Evolutionary conservation across 1,140 invertebrate genomes (phyloP), one percentile per base, ranked within the genome.

Genomic region (Metaphire vulgaris): DNA sequence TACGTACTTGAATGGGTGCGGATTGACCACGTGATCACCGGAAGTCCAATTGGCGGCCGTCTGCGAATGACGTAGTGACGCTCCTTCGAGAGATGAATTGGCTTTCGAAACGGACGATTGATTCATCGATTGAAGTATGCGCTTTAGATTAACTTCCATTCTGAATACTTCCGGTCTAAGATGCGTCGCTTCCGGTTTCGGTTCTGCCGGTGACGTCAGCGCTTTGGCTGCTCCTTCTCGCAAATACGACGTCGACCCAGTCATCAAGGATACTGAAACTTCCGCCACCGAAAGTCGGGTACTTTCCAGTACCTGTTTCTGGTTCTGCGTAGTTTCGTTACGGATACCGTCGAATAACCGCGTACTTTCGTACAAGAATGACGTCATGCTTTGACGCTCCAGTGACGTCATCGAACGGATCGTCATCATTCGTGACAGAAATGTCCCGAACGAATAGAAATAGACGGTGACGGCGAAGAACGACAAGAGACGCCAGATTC

Each of bases 1-100:
- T 12, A 80, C 41, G 71, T 79, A 81, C 2, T 70, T 33, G 56
- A 81, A 81, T 2, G 76, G 71, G 64, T 81, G 80, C 15, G 76
- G 77, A 73, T 81, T 80, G 16, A 80, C 78, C 14, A 80, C 73
- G 12, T 75, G 41, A 56, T 56, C 41, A 21, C 6, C 41, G 6
- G 41, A 56, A 21, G 41, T 21, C 6, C 6, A 21, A 21, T 56
- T 56, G 41, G 6, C 21, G 6, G 6, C 41, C 6, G 41, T 56
- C 41, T 56, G 41, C 6, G 21, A 12, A 56, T 56, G 41, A 12
- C 41, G 41, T 6, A 56, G 41, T n/a, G n/a, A n/a, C n/a, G n/a
- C n/a, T 21, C 6, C 41, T 56, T 56, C 41, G 6, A 12, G 6
- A 21, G 21, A 6, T 6, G 6, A 21, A 21, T 56, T 56, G 41